These are phyloP conservation scores for Polydrusus pterygomalis DNA, from an alignment of 2,888 invertebrate species.

Conservation along the genomic window DNA sequence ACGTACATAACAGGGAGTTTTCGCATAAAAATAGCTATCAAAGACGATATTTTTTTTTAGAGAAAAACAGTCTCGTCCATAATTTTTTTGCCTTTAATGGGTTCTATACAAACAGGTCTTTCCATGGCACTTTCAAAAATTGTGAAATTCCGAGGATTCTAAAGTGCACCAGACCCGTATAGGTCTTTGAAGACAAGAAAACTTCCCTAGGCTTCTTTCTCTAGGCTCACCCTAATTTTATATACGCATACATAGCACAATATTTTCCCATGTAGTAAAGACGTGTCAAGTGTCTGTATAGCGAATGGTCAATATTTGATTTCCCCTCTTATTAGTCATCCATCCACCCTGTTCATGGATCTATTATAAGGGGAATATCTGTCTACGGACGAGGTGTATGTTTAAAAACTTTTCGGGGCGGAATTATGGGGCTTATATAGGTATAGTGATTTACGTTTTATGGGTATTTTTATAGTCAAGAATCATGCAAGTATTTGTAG, in stretches of 20 bases:
- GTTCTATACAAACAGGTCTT: too few relatives aligned
- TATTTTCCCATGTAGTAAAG: conserved; percentile 32
- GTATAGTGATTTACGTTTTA: conserved; percentile 35
- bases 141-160: too few relatives aligned
- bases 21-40: too few relatives aligned
- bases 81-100: too few relatives aligned
- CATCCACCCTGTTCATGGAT: conserved; percentile 22
- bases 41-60: too few relatives aligned
- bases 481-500: conserved; percentile 17
- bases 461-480: conserved; percentile 12
- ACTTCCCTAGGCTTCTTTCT: too few relatives aligned
- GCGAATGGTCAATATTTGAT: conserved; percentile 44
- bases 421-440: conserved; percentile 16
- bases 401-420: background rate
- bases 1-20: too few relatives aligned
- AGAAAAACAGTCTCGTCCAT: too few relatives aligned
- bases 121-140: too few relatives aligned
- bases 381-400: background rate
- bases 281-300: conserved; percentile 45
- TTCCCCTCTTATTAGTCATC: conserved; percentile 48
- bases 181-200: too few relatives aligned
- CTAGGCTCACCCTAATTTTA: conserved; percentile 18
- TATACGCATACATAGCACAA: conserved; percentile 10
- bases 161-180: too few relatives aligned
- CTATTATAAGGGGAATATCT: conserved; percentile 18